These are phyloP conservation scores for Camponotus vicinus DNA, from an alignment of 1,140 invertebrate genomes.

Conservation along the genomic window DNA sequence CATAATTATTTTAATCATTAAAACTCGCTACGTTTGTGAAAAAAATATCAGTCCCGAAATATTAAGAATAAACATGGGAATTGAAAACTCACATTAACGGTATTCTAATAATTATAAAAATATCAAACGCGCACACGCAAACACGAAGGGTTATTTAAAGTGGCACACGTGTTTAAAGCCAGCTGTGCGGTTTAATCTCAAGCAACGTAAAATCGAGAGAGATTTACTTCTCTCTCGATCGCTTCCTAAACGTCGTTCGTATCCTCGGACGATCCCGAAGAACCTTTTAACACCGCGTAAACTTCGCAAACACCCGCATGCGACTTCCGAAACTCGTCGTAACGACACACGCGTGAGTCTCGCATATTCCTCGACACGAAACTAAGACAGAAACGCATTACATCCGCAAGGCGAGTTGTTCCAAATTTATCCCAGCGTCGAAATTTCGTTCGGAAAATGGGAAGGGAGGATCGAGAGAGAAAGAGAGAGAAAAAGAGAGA, in stretches of 20 bases:
- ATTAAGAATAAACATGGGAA: neutral
- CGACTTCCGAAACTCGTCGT: slow-evolving; percentile 18
- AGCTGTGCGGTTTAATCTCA: neutral
- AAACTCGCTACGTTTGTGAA: neutral
- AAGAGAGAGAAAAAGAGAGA: too few relatives aligned
- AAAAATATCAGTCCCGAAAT: neutral
- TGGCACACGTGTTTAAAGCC: slow-evolving; percentile 26
- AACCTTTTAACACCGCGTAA: neutral
- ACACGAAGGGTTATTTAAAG: neutral
- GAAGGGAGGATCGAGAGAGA: too few relatives aligned
- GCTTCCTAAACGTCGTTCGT: neutral
- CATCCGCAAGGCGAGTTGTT: slow-evolving; percentile 59
- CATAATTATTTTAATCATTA: neutral
- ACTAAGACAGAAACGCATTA: slow-evolving; percentile 66
- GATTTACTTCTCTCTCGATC: slow-evolving; percentile 4
- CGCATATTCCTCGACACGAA: slow-evolving; percentile 53
- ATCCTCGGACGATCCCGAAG: neutral
- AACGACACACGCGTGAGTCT: slow-evolving; percentile 26
- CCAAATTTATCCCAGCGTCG: slow-evolving; percentile 75
- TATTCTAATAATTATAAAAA: neutral
- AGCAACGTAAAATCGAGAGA: neutral
- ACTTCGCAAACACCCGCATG: neutral
- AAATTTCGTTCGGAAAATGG: slow-evolving; percentile 61
- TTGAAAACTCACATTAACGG: neutral
- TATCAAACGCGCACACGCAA: neutral